Conservation (phyloP, 2,113 vertebrate genomes). For the Microcebus murinus region DNA sequence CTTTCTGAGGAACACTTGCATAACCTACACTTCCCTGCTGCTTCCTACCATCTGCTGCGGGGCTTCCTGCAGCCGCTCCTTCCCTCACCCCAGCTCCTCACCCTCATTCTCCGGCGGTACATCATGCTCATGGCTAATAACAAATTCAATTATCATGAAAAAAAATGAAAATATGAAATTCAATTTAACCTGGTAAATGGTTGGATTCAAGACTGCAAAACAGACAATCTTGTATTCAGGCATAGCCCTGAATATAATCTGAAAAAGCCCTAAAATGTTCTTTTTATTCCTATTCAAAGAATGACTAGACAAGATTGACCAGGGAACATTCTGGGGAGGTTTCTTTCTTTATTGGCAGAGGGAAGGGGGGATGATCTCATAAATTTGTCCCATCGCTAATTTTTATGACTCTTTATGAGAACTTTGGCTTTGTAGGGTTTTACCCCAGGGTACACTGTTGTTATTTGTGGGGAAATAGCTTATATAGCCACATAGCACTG, state of each 20-base stretch:
- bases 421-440: neutral
- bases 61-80: neutral
- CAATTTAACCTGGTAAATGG: conserved; percentile 44
- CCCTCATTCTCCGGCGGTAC: neutral
- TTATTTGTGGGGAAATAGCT: conserved; percentile 11
- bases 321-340: neutral
- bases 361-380: neutral
- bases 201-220: conserved; percentile 49
- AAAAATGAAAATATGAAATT: neutral
- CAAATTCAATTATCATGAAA: conserved; percentile 46
- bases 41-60: neutral
- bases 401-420: conserved; percentile 41
- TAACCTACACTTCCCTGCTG: neutral
- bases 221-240: neutral
- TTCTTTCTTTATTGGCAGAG: neutral
- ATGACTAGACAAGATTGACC: conserved; percentile 30
- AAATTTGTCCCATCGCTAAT: neutral
- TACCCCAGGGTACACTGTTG: neutral
- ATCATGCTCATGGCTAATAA: neutral
- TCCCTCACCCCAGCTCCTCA: neutral
- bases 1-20: neutral
- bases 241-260: neutral
- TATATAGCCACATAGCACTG: neutral
- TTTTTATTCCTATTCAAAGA: conserved; percentile 48
- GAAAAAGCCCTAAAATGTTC: conserved; percentile 4